Evolutionary conservation across 1,140 invertebrate genomes (phyloP), one percentile per base, ranked within the genome.

Genomic region (Euwallacea fornicatus): DNA sequence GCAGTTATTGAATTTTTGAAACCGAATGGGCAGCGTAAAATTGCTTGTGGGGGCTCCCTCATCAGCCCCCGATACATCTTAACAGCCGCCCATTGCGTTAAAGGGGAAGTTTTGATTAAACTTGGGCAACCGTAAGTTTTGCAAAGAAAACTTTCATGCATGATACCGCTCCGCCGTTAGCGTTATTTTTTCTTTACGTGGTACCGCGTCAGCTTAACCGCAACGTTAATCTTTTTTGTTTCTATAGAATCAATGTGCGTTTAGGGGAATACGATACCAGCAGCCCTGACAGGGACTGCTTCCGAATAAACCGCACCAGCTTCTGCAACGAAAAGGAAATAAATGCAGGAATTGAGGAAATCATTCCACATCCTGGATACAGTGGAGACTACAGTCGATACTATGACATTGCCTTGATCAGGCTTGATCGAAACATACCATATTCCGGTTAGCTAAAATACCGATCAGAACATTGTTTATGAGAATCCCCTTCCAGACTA

Each of bases 1-100:
- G 87, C 84, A 0, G 78, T 92, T 1, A 76, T 93, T 13, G 85
- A 89, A 71, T 92, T 92, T 71, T 67, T 74, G 21, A 83, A 80
- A 75, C 15, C 42, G 16, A 66, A 68, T 42, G 77, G 78, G 0
- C n/a, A 69, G 33, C 67, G 55, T 15, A 71, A 53, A 13, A 86
- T 83, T 74, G 82, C 82, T 56, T 87, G 86, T 75, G 85, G 83
- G 13, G 86, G 84, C 10, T 79, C 80, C 42, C 74, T 88, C 0
- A 82, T 87, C 42, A 81, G 77, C 42, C 76, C 76, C 0, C 77
- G 80, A 64, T 86, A 86, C 76, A 78, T 88, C 10, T 66, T 87
- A 7, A 87, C 86, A 11, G 86, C 86, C 13, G 85, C 83, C 9
- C 86, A 87, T 77, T 87, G 86, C 77, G 78, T 86, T 7, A 74